Evolutionary conservation across 2,797 vertebrate species (phyloP).

Genomic region (Fringilla coelebs): DNA sequence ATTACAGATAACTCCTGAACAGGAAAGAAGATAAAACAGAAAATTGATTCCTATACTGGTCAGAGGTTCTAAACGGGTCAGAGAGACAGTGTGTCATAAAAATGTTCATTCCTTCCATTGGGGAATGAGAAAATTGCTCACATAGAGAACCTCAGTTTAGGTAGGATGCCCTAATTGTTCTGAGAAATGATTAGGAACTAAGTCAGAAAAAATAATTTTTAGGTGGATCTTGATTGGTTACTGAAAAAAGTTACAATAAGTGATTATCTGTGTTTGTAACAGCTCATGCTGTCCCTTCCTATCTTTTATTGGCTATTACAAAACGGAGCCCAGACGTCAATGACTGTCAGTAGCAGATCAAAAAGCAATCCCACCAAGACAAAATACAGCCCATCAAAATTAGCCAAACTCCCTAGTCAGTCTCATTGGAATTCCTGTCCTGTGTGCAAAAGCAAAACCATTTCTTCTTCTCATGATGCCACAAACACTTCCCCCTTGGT

Average conservation of each 20-base stretch:
- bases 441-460: background rate
- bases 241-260: background rate
- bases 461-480: background rate
- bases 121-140: background rate
- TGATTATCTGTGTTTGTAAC: background rate
- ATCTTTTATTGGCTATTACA: background rate
- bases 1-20: background rate
- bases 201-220: background rate
- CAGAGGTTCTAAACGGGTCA: background rate
- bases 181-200: background rate
- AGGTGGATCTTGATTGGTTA: background rate
- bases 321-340: background rate
- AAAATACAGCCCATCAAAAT: background rate
- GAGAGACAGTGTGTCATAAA: background rate
- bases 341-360: background rate
- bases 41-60: background rate
- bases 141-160: background rate
- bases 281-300: background rate
- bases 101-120: background rate
- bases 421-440: background rate
- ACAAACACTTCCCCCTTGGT: background rate
- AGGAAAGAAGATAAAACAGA: background rate
- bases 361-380: background rate
- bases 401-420: background rate
- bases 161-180: background rate